Percentiles rank a stretch among this genome's conserved stretches.
These are phyloP conservation scores for Takifugu flavidus DNA, from an alignment of 2,113 vertebrate genomes.

Conservation along the genomic window DNA sequence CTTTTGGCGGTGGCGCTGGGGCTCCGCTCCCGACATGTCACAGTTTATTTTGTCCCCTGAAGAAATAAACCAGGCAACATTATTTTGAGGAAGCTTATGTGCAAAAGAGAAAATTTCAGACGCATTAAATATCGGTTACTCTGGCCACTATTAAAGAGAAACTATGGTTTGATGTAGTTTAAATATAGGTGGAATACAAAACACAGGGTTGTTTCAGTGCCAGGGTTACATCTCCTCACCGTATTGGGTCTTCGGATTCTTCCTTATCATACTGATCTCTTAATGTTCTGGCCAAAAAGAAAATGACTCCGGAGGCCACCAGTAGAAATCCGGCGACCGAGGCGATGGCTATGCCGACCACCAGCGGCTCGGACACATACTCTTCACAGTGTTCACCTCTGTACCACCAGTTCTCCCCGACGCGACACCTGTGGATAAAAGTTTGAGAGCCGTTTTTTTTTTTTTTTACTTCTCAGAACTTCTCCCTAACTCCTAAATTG, in stretches of 20 bases:
- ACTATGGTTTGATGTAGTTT: background rate
- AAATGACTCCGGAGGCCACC: conserved; percentile 81
- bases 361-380: conserved; percentile 89
- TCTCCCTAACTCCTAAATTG: too few species aligned
- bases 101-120: conserved; percentile 15
- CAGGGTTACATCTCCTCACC: conserved; percentile 71
- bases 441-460: too few species aligned
- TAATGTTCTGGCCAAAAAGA: conserved; percentile 85
- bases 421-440: conserved; percentile 78
- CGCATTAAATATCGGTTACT: background rate
- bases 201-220: background rate
- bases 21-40: conserved; percentile 10
- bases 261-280: conserved; percentile 84
- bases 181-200: too few species aligned
- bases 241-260: conserved; percentile 78
- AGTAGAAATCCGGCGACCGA: conserved; percentile 88
- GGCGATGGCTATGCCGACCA: conserved; percentile 87
- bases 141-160: conserved; percentile 19
- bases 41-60: conserved; percentile 6
- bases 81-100: conserved; percentile 36
- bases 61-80: conserved; percentile 22
- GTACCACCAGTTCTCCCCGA: conserved; percentile 96
- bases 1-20: conserved; percentile 9
- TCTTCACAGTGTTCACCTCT: conserved; percentile 92
- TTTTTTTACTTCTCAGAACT: too few species aligned